Conservation (phyloP, 2,797 vertebrate species). For the Poecilia wingei region DNA sequence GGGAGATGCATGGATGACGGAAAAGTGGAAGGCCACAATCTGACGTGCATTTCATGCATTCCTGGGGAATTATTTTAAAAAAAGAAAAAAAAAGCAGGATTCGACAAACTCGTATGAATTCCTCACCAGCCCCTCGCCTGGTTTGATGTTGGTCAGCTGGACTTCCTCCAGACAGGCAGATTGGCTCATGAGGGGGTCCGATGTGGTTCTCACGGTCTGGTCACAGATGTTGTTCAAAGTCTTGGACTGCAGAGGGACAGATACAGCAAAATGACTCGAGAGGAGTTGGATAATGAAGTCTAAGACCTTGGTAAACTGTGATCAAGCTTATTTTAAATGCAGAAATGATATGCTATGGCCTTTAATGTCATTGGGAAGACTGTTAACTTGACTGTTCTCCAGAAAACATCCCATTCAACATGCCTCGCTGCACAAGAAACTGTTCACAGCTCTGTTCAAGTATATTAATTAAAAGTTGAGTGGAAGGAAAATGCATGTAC, state of each 20-base stretch:
- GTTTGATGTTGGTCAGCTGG: slow-evolving; percentile 88
- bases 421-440: neutral
- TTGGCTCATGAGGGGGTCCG: slow-evolving; percentile 91
- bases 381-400: neutral
- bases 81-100: too few species aligned
- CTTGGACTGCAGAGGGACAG: slow-evolving; percentile 83
- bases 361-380: neutral
- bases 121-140: slow-evolving; percentile 93
- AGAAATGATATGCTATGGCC: neutral
- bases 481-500: neutral
- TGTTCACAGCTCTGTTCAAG: neutral
- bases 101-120: slow-evolving; percentile 9
- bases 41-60: slow-evolving; percentile 40
- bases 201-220: slow-evolving; percentile 89
- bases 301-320: slow-evolving; percentile 10
- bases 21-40: slow-evolving; percentile 33
- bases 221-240: slow-evolving; percentile 93
- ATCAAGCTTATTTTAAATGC: neutral
- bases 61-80: slow-evolving; percentile 12
- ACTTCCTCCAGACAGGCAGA: slow-evolving; percentile 91
- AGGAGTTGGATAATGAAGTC: slow-evolving; percentile 11
- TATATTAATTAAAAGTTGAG: neutral
- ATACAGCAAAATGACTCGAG: slow-evolving; percentile 13
- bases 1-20: slow-evolving; percentile 23
- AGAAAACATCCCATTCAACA: neutral